phyloP scores from a whole-genome alignment of 2,113 vertebrate genomes.

The Labeo catla region DNA sequence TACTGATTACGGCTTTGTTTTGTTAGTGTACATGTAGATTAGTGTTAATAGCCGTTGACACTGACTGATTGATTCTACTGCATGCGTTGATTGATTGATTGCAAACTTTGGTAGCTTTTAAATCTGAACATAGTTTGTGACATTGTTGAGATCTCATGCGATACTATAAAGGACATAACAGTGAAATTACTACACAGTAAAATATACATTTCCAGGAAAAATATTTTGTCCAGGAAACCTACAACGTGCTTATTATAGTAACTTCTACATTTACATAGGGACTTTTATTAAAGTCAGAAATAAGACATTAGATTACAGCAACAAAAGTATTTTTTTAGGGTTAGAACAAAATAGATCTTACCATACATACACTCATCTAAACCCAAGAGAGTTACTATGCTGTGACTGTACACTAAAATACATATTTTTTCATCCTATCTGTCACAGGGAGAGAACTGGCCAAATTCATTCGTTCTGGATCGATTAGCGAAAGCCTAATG shows the following conservation, averaged over 20 bases:
- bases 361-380: background rate
- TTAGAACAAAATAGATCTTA: background rate
- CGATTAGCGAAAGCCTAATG: constrained; percentile 69
- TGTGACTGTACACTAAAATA: background rate
- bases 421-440: background rate
- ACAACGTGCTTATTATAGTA: background rate
- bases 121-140: background rate
- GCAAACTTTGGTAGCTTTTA: background rate
- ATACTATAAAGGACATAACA: background rate
- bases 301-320: background rate
- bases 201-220: background rate
- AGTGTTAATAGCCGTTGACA: background rate
- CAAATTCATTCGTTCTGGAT: constrained; percentile 79
- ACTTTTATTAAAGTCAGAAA: background rate
- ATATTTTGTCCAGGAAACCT: background rate
- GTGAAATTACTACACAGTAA: background rate
- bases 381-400: background rate
- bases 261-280: too few relatives aligned
- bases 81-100: background rate
- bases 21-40: background rate
- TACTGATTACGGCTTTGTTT: background rate
- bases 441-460: constrained; percentile 86
- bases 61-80: too few relatives aligned
- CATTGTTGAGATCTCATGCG: background rate
- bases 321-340: background rate